Conservation (phyloP, 2,888 invertebrate species). For the Tipula confusa region DNA sequence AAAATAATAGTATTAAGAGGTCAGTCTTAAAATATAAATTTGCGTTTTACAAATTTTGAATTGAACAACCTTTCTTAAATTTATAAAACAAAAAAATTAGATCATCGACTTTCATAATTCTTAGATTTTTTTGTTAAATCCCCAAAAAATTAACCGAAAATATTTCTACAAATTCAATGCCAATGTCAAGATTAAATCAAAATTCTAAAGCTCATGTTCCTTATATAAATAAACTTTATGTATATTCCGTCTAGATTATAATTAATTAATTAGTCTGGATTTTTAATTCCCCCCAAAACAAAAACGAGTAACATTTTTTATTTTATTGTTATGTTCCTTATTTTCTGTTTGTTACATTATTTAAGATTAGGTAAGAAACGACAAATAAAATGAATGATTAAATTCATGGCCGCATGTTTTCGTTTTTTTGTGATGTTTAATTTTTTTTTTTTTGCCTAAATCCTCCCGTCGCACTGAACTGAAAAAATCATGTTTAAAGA, state of each 20-base stretch:
- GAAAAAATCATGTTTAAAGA: neutral
- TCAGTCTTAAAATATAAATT: no score
- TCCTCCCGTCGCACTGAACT: neutral
- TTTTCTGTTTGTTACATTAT: neutral
- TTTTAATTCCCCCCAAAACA: neutral
- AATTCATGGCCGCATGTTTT: neutral
- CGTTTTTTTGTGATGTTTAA: no score
- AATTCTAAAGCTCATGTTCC: neutral
- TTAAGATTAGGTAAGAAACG: conserved; percentile 6
- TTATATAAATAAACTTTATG: neutral
- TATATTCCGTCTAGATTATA: neutral
- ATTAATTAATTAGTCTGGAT: conserved; percentile 15
- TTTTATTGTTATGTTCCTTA: neutral
- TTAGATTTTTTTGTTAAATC: no score
- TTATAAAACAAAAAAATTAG: no score
- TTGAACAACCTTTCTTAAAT: no score
- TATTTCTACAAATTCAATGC: neutral
- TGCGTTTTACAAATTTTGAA: no score
- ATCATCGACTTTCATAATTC: no score
- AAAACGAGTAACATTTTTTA: neutral
- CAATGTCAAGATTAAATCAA: neutral
- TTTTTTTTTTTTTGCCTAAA: neutral
- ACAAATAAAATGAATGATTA: conserved; percentile 20
- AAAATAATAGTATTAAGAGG: no score
- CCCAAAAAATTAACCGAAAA: neutral